Evolutionary conservation across 2,113 vertebrate species (phyloP).

Genomic region (Tonatia bakeri): DNA sequence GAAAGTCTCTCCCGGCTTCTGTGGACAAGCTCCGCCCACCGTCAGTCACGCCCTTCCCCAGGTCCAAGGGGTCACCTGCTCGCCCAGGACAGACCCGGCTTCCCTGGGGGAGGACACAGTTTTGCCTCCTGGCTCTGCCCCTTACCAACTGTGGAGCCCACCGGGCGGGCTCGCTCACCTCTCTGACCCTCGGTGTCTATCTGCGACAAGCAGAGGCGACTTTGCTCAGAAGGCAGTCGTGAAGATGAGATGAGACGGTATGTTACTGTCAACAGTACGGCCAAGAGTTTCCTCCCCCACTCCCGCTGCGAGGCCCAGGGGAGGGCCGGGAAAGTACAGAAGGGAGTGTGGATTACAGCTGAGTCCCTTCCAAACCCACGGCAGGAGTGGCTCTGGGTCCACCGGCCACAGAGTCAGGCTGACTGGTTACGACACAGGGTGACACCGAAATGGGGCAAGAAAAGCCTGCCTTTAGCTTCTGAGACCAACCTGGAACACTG

Average conservation of each 20-base stretch:
- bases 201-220: background rate
- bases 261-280: too few relatives aligned
- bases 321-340: background rate
- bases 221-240: background rate
- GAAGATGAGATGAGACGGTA: background rate
- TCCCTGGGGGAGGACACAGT: too few relatives aligned
- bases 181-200: background rate
- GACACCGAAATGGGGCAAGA: background rate
- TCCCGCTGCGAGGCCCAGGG: background rate
- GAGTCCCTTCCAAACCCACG: background rate
- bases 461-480: background rate
- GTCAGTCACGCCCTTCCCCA: background rate
- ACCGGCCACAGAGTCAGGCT: background rate
- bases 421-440: background rate
- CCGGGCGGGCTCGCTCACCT: background rate
- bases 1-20: rapidly evolving
- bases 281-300: background rate
- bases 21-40: rapidly evolving
- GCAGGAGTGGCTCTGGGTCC: rapidly evolving
- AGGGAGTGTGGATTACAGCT: background rate
- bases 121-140: background rate
- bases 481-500: background rate
- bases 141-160: background rate
- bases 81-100: background rate
- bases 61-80: background rate